phyloP scores from a whole-genome alignment of 2,797 vertebrate genomes.

The Typhlichthys eigenmanni region DNA sequence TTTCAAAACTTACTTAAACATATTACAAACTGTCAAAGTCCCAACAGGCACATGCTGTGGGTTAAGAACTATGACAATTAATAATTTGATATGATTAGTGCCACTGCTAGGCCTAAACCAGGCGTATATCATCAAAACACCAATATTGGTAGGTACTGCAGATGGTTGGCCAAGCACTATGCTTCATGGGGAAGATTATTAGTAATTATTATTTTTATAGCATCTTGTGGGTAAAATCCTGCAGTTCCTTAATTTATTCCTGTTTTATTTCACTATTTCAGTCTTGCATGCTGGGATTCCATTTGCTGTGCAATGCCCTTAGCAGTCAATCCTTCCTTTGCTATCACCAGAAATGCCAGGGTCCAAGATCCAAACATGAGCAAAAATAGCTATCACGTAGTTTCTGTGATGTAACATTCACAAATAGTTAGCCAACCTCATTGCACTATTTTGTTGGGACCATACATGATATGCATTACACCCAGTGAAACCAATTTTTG shows the following conservation, averaged over 20 bases:
- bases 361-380: no score
- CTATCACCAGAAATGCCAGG: conserved; percentile 44
- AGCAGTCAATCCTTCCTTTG: conserved; percentile 35
- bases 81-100: conserved; percentile 16
- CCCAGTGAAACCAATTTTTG: no score
- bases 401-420: no score
- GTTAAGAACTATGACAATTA: not conserved
- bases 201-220: conserved; percentile 32
- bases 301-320: conserved; percentile 52
- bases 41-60: not conserved
- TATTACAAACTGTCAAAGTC: not conserved
- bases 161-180: conserved; percentile 50
- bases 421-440: no score
- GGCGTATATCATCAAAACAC: conserved; percentile 48
- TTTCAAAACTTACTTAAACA: no score
- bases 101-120: conserved; percentile 32
- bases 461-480: no score
- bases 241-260: conserved; percentile 36
- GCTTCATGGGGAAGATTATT: conserved; percentile 41
- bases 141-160: conserved; percentile 40
- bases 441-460: no score
- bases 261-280: conserved; percentile 21
- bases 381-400: no score
- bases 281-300: conserved; percentile 37
- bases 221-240: conserved; percentile 44